phyloP scores from a whole-genome alignment of 2,113 vertebrate genomes.

The Sialia sialis region DNA sequence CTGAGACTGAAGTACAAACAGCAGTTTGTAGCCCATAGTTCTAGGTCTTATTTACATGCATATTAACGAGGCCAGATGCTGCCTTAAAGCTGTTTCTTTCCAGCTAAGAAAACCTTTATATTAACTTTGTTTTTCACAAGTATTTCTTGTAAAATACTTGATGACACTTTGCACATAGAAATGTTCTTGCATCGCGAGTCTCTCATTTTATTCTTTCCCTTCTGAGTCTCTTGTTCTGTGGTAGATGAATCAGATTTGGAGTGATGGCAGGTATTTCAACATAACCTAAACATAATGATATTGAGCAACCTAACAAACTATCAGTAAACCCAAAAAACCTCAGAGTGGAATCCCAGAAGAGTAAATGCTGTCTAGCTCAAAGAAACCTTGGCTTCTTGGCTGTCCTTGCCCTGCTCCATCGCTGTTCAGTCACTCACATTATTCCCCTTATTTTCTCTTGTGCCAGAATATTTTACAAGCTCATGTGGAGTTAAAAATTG shows the following conservation, averaged over 20 bases:
- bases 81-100: conserved; percentile 70
- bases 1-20: background rate
- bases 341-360: background rate
- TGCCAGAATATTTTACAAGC: background rate
- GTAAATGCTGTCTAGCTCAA: background rate
- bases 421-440: background rate
- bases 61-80: conserved; percentile 81
- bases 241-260: background rate
- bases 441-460: background rate
- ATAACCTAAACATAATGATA: background rate
- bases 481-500: background rate
- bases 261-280: background rate
- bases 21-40: background rate
- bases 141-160: conserved; percentile 66
- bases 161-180: background rate
- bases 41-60: conserved; percentile 58
- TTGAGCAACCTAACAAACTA: background rate
- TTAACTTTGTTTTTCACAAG: conserved; percentile 60
- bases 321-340: background rate
- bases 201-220: background rate
- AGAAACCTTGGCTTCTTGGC: background rate
- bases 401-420: background rate
- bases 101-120: conserved; percentile 63
- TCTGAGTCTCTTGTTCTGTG: background rate
- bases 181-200: background rate